Evolutionary conservation across 1,140 invertebrate genomes (phyloP), one percentile per base, ranked within the genome.

Genomic region (Periplaneta americana): DNA sequence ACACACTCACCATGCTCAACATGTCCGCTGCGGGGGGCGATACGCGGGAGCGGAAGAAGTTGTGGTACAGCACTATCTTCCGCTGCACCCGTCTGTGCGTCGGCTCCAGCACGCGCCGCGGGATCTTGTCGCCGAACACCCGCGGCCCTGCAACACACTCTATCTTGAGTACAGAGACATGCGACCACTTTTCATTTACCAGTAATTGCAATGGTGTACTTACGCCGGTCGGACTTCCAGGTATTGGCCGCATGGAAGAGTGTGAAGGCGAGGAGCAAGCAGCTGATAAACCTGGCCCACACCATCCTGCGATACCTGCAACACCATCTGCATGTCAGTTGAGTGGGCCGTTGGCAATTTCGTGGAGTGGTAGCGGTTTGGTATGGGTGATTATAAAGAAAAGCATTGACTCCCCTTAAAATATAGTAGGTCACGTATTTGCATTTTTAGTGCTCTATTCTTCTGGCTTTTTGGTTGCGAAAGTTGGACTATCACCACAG

Each of bases 41-140:
- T 28, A 96, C 95, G 85, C 91, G 92, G 1, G 92, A 90, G 74
- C 95, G 89, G 86, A 95, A 95, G 85, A 92, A 94, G 87, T 96
- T 96, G 87, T 96, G 95, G 85, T 93, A 93, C 13, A 92, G 88
- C 0, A 94, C 92, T 81, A 96, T 94, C 88, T 94, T 94, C 84
- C 91, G 89, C 84, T 92, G 91, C 13, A 95, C 91, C 82, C 91
- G 91, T 80, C 89, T 87, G 83, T 90, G 89, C 79, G 87, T 86
- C 0, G 94, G 91, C 36, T 87, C 89, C 80, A 95, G 86, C 18
- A 90, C 89, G 83, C 88, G 89, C 76, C 90, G 88, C 10, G 93
- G 92, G 83, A 95, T 91, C 84, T 89, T 90, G 83, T 91, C 90
- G n/a, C 89, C 89, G 84, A 88, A 92, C 31, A 92, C 83, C 84